These are phyloP conservation scores for Sebastes steindachneri DNA, from an alignment of 2,797 vertebrate genomes.

Conservation along the genomic window DNA sequence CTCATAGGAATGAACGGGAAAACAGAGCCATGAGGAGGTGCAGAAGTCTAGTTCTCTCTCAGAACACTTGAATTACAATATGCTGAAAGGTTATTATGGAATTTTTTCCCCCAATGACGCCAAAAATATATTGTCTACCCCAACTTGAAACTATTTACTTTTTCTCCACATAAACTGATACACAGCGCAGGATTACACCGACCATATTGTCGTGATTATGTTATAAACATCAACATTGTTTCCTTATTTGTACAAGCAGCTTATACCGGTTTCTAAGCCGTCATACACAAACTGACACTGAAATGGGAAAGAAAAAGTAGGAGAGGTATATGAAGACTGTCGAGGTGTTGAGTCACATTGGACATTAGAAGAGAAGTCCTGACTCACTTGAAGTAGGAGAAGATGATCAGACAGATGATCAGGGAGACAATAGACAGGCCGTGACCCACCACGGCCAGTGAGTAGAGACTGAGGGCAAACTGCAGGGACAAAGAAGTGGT, in stretches of 20 bases:
- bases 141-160: not conserved
- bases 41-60: too few relatives aligned
- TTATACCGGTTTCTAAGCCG: not conserved
- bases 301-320: not conserved
- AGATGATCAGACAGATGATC: conserved; percentile 83
- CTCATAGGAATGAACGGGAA: too few relatives aligned
- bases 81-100: too few relatives aligned
- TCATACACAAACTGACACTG: not conserved
- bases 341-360: not conserved
- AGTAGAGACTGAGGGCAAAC: conserved; percentile 78
- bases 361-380: not conserved
- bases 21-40: too few relatives aligned
- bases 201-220: not conserved
- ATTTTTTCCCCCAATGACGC: too few relatives aligned
- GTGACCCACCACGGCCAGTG: conserved; percentile 83
- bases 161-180: not conserved
- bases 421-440: conserved; percentile 83
- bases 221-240: not conserved
- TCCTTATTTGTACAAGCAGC: not conserved
- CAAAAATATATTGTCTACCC: too few relatives aligned
- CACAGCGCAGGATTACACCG: not conserved
- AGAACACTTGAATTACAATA: too few relatives aligned
- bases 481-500: conserved; percentile 38
- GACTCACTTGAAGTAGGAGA: conserved; percentile 87
- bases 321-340: not conserved